Conservation (phyloP, 2,888 invertebrate species). For the Rhynchonema sp. region DNA sequence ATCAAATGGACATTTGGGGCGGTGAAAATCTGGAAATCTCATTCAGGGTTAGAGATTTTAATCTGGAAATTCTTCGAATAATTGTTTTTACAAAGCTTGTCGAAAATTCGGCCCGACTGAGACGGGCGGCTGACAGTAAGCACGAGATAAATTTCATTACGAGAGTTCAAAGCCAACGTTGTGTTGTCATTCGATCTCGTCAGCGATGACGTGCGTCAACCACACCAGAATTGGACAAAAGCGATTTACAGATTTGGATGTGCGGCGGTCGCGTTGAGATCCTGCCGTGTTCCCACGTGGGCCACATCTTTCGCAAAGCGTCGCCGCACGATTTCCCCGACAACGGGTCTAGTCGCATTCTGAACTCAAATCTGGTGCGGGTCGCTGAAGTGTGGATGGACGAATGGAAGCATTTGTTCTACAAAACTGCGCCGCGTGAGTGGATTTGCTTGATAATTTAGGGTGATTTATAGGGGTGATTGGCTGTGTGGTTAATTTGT, state of each 20-base stretch:
- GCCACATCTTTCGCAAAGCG: constrained; percentile 26
- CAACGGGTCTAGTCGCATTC: constrained; percentile 27
- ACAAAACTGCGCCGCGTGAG: constrained; percentile 25
- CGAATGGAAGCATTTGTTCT: constrained; percentile 32
- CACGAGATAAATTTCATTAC: too few species aligned
- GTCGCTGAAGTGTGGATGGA: constrained; percentile 39
- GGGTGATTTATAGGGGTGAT: neutral
- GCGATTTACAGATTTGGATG: constrained; percentile 22
- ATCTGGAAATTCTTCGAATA: too few species aligned
- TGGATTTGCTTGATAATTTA: neutral
- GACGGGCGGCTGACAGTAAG: too few species aligned
- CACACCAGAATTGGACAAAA: too few species aligned
- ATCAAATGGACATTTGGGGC: constrained; percentile 70
- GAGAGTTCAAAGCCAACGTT: too few species aligned
- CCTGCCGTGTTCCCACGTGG: constrained; percentile 26
- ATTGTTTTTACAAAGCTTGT: too few species aligned
- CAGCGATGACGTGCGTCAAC: too few species aligned
- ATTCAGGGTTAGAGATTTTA: constrained; percentile 46
- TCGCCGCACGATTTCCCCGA: constrained; percentile 39
- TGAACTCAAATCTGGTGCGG: constrained; percentile 35
- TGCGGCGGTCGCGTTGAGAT: constrained; percentile 28
- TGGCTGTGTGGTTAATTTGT: neutral
- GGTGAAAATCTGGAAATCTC: constrained; percentile 94
- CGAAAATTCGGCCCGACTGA: too few species aligned
- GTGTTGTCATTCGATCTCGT: too few species aligned